phyloP scores from a whole-genome alignment of 2,888 invertebrate species.

The Noctua comes region DNA sequence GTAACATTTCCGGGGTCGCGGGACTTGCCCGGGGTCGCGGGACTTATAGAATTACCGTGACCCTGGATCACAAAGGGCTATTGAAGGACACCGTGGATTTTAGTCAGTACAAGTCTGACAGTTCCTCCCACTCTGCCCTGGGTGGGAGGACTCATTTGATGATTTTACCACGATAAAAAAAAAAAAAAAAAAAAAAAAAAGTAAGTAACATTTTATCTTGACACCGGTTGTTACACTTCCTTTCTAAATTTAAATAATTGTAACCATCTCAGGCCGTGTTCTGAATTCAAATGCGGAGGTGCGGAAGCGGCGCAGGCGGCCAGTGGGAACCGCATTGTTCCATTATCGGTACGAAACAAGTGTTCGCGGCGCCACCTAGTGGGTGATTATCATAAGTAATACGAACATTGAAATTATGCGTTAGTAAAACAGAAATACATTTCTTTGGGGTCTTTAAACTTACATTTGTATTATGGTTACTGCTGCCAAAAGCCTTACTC shows the following conservation, averaged over 20 bases:
- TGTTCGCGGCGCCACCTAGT: constrained; percentile 76
- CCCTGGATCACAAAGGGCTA: too few relatives aligned
- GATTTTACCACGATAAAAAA: too few relatives aligned
- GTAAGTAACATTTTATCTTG: constrained; percentile 19
- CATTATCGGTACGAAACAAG: constrained; percentile 68
- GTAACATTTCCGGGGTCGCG: too few relatives aligned
- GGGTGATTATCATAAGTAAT: constrained; percentile 67
- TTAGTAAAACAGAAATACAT: constrained; percentile 50
- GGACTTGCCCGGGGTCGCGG: too few relatives aligned
- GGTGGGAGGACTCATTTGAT: too few relatives aligned
- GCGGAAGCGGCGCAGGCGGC: constrained; percentile 71
- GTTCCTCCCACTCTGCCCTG: too few relatives aligned
- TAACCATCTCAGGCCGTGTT: constrained; percentile 77
- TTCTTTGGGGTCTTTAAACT: constrained; percentile 14
- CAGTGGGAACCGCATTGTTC: constrained; percentile 74
- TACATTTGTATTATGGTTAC: neutral
- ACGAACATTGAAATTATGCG: constrained; percentile 56
- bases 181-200: too few relatives aligned
- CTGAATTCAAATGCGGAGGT: constrained; percentile 80
- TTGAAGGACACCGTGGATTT: too few relatives aligned
- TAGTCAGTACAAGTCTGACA: too few relatives aligned
- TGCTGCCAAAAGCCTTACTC: neutral
- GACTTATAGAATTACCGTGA: too few relatives aligned
- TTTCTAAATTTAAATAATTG: constrained; percentile 71
- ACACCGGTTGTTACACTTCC: constrained; percentile 47